A percentile compares a stretch with the other conserved stretches of the same genome.
Evolutionary conservation across 1,140 invertebrate species (phyloP).

Genomic region (Uloborus diversus): DNA sequence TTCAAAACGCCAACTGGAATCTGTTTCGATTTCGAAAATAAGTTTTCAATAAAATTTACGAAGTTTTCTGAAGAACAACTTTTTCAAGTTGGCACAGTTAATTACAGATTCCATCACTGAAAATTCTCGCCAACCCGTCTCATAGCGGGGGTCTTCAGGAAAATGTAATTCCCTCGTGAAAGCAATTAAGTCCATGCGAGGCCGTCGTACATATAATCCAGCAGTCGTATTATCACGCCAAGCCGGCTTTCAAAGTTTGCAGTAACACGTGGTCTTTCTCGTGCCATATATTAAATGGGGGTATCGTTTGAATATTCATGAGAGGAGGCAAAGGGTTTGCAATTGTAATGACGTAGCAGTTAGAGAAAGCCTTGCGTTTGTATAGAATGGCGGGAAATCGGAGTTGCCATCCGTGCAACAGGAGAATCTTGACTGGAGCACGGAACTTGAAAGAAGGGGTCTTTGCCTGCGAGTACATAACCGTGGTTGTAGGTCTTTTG

Average conservation of each 20-base stretch:
- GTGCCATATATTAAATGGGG: constrained; percentile 31
- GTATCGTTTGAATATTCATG: constrained; percentile 50
- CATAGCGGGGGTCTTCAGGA: too few relatives aligned
- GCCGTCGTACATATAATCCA: constrained; percentile 5
- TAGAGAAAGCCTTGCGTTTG: constrained; percentile 43
- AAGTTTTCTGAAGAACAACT: too few relatives aligned
- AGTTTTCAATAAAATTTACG: too few relatives aligned
- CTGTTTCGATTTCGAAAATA: too few relatives aligned
- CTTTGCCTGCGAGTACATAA: not conserved
- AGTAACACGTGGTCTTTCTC: constrained; percentile 51
- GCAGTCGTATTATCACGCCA: constrained; percentile 47
- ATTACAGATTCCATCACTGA: too few relatives aligned
- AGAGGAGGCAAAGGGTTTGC: constrained; percentile 18
- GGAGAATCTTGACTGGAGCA: constrained; percentile 51
- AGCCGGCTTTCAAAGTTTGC: constrained; percentile 36
- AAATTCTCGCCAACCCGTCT: too few relatives aligned
- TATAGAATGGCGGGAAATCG: constrained; percentile 46
- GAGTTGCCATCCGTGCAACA: constrained; percentile 46
- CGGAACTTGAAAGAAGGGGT: constrained; percentile 29
- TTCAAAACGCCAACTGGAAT: too few relatives aligned
- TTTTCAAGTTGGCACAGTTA: too few relatives aligned
- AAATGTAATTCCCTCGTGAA: not conserved
- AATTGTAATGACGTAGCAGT: constrained; percentile 50
- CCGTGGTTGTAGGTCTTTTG: not conserved
- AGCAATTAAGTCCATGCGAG: constrained; percentile 15